Conservation (phyloP, 2,797 vertebrate genomes). For the Gymnoscopelus braueri region DNA sequence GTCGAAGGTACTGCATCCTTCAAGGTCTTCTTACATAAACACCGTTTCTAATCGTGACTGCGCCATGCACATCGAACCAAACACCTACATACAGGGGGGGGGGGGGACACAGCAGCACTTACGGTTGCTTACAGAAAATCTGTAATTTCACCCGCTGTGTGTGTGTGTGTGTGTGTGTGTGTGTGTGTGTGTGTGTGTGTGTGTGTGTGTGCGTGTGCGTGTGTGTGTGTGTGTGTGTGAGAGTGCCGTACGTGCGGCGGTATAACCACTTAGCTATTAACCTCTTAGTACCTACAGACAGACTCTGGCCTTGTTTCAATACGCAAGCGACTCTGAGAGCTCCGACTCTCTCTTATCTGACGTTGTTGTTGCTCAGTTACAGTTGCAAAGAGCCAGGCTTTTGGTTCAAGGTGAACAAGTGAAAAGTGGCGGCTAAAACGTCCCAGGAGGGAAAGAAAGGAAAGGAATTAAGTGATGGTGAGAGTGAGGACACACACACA, state of each 20-base stretch:
- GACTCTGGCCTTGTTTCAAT: constrained; percentile 8
- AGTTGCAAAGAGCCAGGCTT: constrained; percentile 35
- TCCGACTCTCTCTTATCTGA: constrained; percentile 38
- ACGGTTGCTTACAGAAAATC: too few relatives aligned
- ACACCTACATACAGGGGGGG: constrained; percentile 1
- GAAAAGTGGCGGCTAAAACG: too few relatives aligned
- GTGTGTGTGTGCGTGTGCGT: too few relatives aligned
- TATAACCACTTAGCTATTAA: too few relatives aligned
- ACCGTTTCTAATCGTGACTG: constrained; percentile 48
- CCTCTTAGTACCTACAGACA: too few relatives aligned
- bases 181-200: too few relatives aligned
- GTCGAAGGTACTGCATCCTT: constrained; percentile 22
- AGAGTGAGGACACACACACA: too few relatives aligned
- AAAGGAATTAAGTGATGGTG: too few relatives aligned
- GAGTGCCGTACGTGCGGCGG: too few relatives aligned
- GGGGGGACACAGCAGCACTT: background rate
- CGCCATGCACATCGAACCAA: constrained; percentile 30
- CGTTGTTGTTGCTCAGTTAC: constrained; percentile 5
- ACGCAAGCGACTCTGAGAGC: constrained; percentile 18
- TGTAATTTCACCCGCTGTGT: too few relatives aligned
- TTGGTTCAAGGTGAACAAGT: constrained; percentile 39
- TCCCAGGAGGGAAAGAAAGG: too few relatives aligned
- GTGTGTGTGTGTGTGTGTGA: too few relatives aligned
- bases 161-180: background rate
- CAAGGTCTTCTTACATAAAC: constrained; percentile 48